Percentiles rank a stretch among this genome's conserved stretches.
Evolutionary conservation across 2,797 vertebrate genomes (phyloP).

Genomic region (Psittacula derbiana): DNA sequence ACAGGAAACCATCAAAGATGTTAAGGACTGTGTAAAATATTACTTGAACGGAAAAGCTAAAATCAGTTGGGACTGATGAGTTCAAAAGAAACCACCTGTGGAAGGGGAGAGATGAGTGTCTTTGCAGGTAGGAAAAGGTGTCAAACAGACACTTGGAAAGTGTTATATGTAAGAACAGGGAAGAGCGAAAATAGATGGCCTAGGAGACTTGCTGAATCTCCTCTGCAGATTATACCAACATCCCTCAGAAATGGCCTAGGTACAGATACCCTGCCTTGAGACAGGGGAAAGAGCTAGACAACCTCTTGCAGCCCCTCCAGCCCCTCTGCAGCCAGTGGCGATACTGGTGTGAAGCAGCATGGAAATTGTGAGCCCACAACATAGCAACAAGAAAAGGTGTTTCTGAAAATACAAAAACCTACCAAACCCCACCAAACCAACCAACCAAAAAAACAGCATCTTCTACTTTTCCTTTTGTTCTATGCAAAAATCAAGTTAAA

Average conservation of each 20-base stretch:
- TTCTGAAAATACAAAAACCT: neutral
- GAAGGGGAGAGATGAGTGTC: neutral
- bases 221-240: neutral
- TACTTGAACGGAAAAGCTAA: neutral
- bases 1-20: neutral
- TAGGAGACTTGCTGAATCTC: neutral
- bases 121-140: neutral
- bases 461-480: neutral
- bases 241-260: neutral
- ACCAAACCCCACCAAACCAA: neutral
- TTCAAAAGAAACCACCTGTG: neutral
- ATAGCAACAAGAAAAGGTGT: neutral
- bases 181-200: neutral
- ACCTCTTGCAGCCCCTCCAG: neutral
- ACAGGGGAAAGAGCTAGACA: neutral
- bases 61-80: neutral
- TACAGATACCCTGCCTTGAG: neutral
- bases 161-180: neutral
- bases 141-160: neutral
- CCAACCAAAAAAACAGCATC: neutral
- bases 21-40: neutral
- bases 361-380: neutral
- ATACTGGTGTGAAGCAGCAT: neutral
- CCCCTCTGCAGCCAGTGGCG: neutral
- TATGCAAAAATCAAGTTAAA: constrained; percentile 33